A percentile compares a stretch with the other conserved stretches of the same genome.
phyloP scores from a whole-genome alignment of 2,113 vertebrate species.

The Motacilla tschutschensis region DNA sequence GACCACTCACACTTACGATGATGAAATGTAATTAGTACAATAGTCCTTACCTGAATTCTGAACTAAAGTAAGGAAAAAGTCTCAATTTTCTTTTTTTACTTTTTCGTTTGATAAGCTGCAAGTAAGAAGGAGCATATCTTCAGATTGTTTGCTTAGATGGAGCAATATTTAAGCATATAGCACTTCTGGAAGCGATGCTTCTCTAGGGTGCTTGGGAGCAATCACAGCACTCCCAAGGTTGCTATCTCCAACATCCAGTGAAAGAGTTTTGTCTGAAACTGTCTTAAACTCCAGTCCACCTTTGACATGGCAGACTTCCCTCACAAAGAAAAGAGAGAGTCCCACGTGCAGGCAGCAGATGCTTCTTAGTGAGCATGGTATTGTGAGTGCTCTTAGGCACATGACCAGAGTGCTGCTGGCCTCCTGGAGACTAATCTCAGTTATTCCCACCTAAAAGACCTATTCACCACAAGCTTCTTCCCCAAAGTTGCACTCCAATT shows the following conservation, averaged over 20 bases:
- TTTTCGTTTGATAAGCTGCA: neutral
- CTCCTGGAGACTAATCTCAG: neutral
- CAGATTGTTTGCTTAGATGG: neutral
- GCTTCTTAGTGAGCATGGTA: neutral
- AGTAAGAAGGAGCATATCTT: neutral
- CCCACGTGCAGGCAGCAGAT: conserved; percentile 44
- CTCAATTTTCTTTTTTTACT: neutral
- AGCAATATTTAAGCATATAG: rapidly evolving
- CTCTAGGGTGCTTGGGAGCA: neutral
- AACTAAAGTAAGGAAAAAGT: neutral
- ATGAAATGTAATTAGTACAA: neutral
- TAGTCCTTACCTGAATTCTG: neutral
- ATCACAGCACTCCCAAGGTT: neutral
- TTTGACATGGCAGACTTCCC: conserved; percentile 35
- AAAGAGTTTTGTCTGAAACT: conserved; percentile 10
- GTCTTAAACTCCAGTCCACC: conserved; percentile 1
- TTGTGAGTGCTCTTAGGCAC: neutral
- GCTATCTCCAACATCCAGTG: neutral
- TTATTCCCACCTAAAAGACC: neutral
- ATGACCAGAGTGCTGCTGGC: neutral
- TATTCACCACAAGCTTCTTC: neutral
- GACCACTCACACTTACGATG: neutral
- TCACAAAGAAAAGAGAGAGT: conserved; percentile 31
- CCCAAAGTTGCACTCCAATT: neutral
- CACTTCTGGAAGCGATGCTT: neutral